Conservation (phyloP, 2,888 invertebrate species). For the Eupithecia inturbata region DNA sequence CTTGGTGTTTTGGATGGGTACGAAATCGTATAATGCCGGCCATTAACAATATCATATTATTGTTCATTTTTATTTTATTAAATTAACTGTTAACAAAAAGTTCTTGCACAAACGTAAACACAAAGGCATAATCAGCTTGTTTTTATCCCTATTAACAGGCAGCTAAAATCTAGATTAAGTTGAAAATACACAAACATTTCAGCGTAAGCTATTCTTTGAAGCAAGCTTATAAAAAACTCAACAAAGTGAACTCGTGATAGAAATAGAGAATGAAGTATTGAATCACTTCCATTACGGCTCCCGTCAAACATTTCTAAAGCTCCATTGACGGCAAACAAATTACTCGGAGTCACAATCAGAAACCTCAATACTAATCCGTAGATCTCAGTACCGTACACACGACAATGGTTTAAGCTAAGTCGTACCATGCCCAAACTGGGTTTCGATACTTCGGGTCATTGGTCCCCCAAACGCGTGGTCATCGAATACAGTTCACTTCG, state of each 20-base stretch:
- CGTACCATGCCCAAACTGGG: constrained; percentile 46
- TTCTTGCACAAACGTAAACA: no score
- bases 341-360: constrained; percentile 19
- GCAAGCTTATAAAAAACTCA: neutral
- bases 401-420: constrained; percentile 44
- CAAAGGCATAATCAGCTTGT: no score
- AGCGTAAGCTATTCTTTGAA: neutral
- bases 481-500: constrained; percentile 46
- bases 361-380: constrained; percentile 26
- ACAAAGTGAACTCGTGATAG: constrained; percentile 1
- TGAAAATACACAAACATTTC: neutral
- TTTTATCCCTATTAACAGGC: neutral
- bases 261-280: neutral
- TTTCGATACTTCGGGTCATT: constrained; percentile 62
- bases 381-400: constrained; percentile 24
- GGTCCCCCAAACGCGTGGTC: constrained; percentile 70
- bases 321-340: constrained; percentile 22
- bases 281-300: neutral
- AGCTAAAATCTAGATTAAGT: neutral
- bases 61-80: no score
- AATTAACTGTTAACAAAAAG: no score
- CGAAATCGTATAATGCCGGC: neutral
- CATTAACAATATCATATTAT: neutral
- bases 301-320: neutral
- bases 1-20: neutral